Percentiles rank a stretch among this genome's conserved stretches.
phyloP scores from a whole-genome alignment of 2,888 invertebrate species.

The Ophonus ardosiacus region DNA sequence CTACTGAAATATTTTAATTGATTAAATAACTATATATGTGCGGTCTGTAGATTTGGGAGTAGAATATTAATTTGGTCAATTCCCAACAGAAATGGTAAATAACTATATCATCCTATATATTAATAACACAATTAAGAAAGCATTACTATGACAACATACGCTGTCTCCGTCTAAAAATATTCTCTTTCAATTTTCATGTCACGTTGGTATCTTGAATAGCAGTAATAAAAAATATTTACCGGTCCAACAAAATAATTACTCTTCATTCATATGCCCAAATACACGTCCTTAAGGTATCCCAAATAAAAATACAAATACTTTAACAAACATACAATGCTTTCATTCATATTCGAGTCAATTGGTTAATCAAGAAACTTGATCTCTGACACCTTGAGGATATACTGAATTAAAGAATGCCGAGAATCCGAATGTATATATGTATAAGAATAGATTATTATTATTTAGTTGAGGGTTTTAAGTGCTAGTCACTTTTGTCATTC shows the following conservation, averaged over 20 bases:
- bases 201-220: neutral
- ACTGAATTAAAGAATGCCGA: too few species aligned
- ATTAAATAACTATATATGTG: constrained; percentile 56
- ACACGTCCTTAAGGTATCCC: neutral
- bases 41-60: neutral
- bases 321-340: neutral
- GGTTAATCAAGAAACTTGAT: constrained; percentile 10
- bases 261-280: constrained; percentile 2
- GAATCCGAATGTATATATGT: too few species aligned
- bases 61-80: too few species aligned
- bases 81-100: too few species aligned
- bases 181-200: too few species aligned
- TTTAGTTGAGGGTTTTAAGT: too few species aligned
- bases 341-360: constrained; percentile 6
- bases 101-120: too few species aligned
- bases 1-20: constrained; percentile 61
- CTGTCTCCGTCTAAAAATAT: too few species aligned
- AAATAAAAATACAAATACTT: constrained; percentile 6
- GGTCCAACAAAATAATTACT: constrained; percentile 12
- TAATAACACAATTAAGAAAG: too few species aligned
- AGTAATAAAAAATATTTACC: constrained; percentile 6
- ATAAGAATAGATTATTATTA: too few species aligned
- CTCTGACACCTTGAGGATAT: neutral
- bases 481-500: too few species aligned
- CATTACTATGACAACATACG: too few species aligned